Conservation (phyloP, 2,888 invertebrate species). For the Amphiduros pacificus region DNA sequence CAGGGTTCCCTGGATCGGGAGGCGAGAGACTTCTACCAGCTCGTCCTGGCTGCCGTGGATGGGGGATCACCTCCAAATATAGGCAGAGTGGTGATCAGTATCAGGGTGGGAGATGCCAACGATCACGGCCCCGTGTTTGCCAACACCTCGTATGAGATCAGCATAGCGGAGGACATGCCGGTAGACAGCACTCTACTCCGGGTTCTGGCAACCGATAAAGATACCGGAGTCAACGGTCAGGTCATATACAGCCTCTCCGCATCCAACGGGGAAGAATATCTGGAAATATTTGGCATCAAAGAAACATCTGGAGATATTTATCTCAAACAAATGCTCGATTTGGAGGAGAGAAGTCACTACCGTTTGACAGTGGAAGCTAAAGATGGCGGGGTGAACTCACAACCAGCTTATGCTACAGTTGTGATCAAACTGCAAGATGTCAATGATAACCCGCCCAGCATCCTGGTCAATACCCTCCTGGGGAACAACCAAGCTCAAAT, state of each 20-base stretch:
- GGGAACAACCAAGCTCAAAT: slow-evolving; percentile 11
- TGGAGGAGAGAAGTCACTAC: slow-evolving; percentile 12
- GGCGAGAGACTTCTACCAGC: slow-evolving; percentile 71
- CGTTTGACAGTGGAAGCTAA: slow-evolving; percentile 26
- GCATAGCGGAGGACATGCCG: slow-evolving; percentile 84
- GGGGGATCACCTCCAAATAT: slow-evolving; percentile 21
- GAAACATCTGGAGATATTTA: slow-evolving; percentile 12
- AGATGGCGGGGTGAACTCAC: slow-evolving; percentile 26
- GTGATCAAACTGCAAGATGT: slow-evolving; percentile 20
- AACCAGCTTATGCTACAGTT: slow-evolving; percentile 27
- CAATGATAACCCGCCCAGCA: slow-evolving; percentile 17
- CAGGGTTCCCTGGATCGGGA: slow-evolving; percentile 79
- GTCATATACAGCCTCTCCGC: slow-evolving; percentile 11
- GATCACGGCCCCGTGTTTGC: slow-evolving; percentile 91
- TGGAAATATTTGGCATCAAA: slow-evolving; percentile 12
- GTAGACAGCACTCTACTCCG: slow-evolving; percentile 63
- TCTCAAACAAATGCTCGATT: slow-evolving; percentile 7
- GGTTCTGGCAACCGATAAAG: slow-evolving; percentile 15
- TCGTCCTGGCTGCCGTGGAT: slow-evolving; percentile 14
- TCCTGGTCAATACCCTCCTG: slow-evolving; percentile 13
- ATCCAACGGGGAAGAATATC: not conserved
- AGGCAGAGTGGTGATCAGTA: slow-evolving; percentile 47
- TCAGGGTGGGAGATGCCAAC: slow-evolving; percentile 54
- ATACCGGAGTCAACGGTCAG: slow-evolving; percentile 16
- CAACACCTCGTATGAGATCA: slow-evolving; percentile 81